phyloP scores from a whole-genome alignment of 2,797 vertebrate species.

The Avahi laniger region DNA sequence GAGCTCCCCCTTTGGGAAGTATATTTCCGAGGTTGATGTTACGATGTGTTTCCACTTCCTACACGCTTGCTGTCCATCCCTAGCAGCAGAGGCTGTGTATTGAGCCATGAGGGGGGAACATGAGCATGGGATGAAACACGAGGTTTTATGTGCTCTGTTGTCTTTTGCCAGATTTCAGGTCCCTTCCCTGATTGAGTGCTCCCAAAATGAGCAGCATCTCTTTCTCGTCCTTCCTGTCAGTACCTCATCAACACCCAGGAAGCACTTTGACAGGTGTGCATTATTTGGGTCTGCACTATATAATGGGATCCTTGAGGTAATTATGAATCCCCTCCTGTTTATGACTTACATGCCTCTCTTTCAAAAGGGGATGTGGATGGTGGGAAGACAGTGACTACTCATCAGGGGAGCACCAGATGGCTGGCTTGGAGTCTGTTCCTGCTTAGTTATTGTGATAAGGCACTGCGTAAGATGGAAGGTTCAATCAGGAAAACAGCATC shows the following conservation, averaged over 20 bases:
- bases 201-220: background rate
- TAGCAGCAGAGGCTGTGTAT: background rate
- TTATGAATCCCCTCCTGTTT: background rate
- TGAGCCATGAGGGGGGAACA: background rate
- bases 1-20: background rate
- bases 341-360: background rate
- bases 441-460: background rate
- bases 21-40: background rate
- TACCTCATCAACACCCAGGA: background rate
- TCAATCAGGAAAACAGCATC: background rate
- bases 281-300: background rate
- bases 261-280: background rate
- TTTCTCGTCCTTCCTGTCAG: background rate
- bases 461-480: background rate
- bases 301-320: background rate
- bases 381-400: background rate
- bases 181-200: background rate
- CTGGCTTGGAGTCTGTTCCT: background rate
- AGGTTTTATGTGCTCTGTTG: background rate
- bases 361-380: background rate
- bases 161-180: background rate
- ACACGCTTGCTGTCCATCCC: background rate
- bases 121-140: background rate
- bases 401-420: background rate
- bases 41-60: background rate